These are phyloP conservation scores for Steinernema hermaphroditum DNA, from an alignment of 2,888 invertebrate species.

Conservation along the genomic window DNA sequence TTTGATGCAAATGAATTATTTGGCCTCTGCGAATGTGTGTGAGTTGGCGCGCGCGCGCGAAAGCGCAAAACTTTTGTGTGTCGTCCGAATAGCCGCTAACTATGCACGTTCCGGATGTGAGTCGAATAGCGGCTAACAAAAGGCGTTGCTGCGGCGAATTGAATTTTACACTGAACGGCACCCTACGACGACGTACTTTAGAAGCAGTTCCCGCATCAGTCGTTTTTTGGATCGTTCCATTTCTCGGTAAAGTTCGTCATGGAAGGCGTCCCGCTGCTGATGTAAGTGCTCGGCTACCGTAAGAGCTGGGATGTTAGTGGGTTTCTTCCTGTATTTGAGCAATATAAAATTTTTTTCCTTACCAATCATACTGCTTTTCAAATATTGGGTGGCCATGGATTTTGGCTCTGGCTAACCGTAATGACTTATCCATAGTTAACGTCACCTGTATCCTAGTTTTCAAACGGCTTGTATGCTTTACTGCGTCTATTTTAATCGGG, in stretches of 20 bases:
- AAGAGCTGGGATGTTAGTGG: no score
- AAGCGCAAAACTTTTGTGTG: slow-evolving; percentile 22
- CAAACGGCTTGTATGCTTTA: no score
- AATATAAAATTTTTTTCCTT: no score
- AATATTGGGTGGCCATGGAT: no score
- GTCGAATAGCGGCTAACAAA: slow-evolving; percentile 29
- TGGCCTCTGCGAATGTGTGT: background rate
- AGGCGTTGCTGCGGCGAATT: slow-evolving; percentile 13
- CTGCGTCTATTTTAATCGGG: no score
- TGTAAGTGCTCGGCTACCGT: slow-evolving; percentile 20
- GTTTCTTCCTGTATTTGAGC: no score
- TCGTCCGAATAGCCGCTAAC: slow-evolving; percentile 19
- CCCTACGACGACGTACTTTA: background rate
- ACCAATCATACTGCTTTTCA: no score
- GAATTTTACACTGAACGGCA: slow-evolving; percentile 16
- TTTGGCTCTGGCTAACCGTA: no score
- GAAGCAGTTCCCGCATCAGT: background rate
- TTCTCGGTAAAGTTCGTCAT: background rate
- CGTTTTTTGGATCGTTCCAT: background rate
- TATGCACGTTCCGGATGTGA: slow-evolving; percentile 21
- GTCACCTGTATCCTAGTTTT: no score
- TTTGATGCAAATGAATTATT: slow-evolving; percentile 24
- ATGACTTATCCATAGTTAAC: no score
- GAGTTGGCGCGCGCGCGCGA: background rate
- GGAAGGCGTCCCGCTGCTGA: slow-evolving; percentile 24